Percentiles rank a stretch among this genome's conserved stretches.
Conservation (phyloP, 2,888 invertebrate species). For the Plagodis pulveraria region DNA sequence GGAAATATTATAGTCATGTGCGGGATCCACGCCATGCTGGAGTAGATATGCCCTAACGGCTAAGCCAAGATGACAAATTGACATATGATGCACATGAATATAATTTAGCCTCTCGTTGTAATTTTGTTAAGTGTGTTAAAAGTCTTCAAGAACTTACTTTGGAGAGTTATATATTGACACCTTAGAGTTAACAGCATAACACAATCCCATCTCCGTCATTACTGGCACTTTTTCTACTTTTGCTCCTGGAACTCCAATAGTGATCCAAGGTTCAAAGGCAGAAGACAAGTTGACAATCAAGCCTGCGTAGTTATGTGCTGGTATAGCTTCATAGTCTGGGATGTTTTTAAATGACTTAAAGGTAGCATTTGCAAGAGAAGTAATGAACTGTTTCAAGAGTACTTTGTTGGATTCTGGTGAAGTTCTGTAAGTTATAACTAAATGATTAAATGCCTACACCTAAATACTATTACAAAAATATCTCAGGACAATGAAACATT, state of each 20-base stretch:
- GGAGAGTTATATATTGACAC: slow-evolving; percentile 86
- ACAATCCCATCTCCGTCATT: slow-evolving; percentile 89
- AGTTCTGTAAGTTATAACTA: slow-evolving; percentile 45
- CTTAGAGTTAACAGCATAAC: slow-evolving; percentile 88
- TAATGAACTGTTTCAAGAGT: slow-evolving; percentile 82
- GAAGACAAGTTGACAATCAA: slow-evolving; percentile 81
- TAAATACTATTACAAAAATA: too few species aligned
- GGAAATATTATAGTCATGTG: too few species aligned
- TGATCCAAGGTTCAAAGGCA: slow-evolving; percentile 76
- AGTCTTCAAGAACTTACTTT: slow-evolving; percentile 61
- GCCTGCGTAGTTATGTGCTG: slow-evolving; percentile 82
- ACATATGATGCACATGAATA: too few species aligned
- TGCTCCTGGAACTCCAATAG: slow-evolving; percentile 83
- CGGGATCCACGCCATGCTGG: too few species aligned
- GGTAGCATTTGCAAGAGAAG: slow-evolving; percentile 82
- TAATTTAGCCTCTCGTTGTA: too few species aligned
- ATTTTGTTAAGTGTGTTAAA: too few species aligned
- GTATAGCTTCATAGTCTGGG: slow-evolving; percentile 81
- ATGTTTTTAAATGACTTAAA: slow-evolving; percentile 86
- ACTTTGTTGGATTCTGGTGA: slow-evolving; percentile 67
- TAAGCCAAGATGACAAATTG: too few species aligned
- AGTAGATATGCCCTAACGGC: too few species aligned
- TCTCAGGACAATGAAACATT: too few species aligned
- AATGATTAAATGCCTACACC: too few species aligned
- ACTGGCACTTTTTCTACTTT: slow-evolving; percentile 83